A percentile compares a stretch with the other conserved stretches of the same genome.
These are phyloP conservation scores for Alethe castanea DNA, from an alignment of 2,113 vertebrate species.

Conservation along the genomic window DNA sequence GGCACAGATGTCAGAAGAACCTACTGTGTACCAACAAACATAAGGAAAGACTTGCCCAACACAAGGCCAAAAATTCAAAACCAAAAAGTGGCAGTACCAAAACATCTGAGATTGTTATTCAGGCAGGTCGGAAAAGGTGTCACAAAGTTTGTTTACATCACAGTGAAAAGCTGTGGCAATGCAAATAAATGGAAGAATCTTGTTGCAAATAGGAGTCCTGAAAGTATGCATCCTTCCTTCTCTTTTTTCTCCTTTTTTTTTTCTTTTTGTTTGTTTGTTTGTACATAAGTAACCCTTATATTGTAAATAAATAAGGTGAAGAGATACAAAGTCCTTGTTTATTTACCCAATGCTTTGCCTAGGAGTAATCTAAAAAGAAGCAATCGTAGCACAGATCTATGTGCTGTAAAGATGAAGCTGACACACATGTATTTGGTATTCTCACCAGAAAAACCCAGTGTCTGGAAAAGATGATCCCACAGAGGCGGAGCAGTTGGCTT, in stretches of 20 bases:
- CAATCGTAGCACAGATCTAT: background rate
- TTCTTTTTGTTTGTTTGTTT: background rate
- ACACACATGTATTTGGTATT: background rate
- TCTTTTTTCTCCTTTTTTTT: accelerated
- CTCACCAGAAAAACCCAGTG: background rate
- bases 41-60: background rate
- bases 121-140: background rate
- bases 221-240: background rate
- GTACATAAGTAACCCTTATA: background rate
- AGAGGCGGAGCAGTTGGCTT: background rate
- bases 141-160: background rate
- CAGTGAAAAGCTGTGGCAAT: background rate
- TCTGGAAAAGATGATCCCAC: background rate
- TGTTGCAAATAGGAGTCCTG: background rate
- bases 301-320: background rate
- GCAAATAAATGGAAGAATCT: background rate
- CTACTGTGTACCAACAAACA: accelerated
- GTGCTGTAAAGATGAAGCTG: background rate
- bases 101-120: background rate
- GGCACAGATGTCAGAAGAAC: background rate
- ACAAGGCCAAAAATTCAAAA: background rate
- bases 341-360: background rate
- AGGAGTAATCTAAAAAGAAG: background rate
- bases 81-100: background rate
- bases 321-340: background rate